Evolutionary conservation across 2,888 invertebrate genomes (phyloP), one percentile per base, ranked within the genome.

Genomic region (Cecidostiba fungosa): DNA sequence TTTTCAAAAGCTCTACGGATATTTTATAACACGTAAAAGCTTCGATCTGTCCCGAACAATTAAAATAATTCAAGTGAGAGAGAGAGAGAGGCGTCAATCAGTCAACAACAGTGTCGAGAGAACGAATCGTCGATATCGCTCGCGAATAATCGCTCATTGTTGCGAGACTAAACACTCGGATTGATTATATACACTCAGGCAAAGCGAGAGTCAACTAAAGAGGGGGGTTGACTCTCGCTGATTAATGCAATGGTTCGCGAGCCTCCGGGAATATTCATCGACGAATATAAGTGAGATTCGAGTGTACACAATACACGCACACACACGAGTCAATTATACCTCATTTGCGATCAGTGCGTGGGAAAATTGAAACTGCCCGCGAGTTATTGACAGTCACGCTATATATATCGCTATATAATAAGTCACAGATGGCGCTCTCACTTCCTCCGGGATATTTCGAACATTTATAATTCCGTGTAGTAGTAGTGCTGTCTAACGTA

Each of bases 351-450:
- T 62, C 62, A 50, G 19, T 19, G 62, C 26, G 54, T 16, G 23
- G 62, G 62, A 62, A 62, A 62, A 62, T 62, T 62, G 62, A 62
- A 62, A 62, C 62, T 62, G 62, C 12, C 62, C 62, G 62, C n/a
- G n/a, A 62, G n/a, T 62, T 23, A 23, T 62, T 62, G 62, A 62
- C 23, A 23, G 23, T 16, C n/a, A 4, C 16, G 16, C n/a, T n/a
- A n/a, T n/a, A n/a, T n/a, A n/a, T n/a, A n/a, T 43, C 43, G 43
- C 43, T 43, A 43, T n/a, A n/a, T n/a, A n/a, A n/a, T n/a, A 43
- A 12, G 54, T n/a, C n/a, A 16, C 54, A n/a, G 54, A n/a, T 54
- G 54, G 54, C 6, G 59, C 59, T n/a, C n/a, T n/a, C n/a, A n/a
- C n/a, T 16, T 50, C 47, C 47, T 50, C 47, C 19, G 47, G 47